Evolutionary conservation across 2,888 invertebrate genomes (phyloP), one percentile per base, ranked within the genome.

Genomic region (Galerucella nymphaeae): DNA sequence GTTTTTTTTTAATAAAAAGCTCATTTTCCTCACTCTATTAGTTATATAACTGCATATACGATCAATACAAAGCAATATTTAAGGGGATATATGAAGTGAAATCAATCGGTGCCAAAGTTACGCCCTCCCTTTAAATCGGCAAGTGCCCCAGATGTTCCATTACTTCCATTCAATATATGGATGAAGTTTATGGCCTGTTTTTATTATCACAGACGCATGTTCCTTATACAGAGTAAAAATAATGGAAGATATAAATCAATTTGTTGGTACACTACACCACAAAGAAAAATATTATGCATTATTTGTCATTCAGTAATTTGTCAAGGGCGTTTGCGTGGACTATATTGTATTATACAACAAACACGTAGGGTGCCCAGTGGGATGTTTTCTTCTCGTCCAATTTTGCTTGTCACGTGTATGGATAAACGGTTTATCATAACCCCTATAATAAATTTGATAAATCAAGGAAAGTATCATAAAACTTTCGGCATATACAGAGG

Each of bases 81-180:
- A n/a, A 42, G 61, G 42, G 61, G 20, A 16, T 11, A 41, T n/a
- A 62, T 62, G 41, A 62, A 41, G 42, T 9, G 61, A 42, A 62
- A 62, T 62, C 61, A 62, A 62, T 62, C 61, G 41, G 61, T 62
- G 61, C 42, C 61, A 62, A 61, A 62, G 41, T 62, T 9, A 18
- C 16, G 61, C 61, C 9, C 61, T 18, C 61, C 61, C 42, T 62
- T 62, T 62, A 62, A 62, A 62, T 62, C 16, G 61, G 38, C 61
- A 62, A 62, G 61, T 62, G 61, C 61, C 61, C 61, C 61, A 62
- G 61, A 62, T 62, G 61, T 62, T 62, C 42, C 61, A 62, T 62
- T 62, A 62, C 61, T 62, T 62, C 61, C 61, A 62, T 62, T 62
- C 61, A 62, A 62, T 62, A 62, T 62, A 62, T 62, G 61, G 61